Evolutionary conservation across 2,797 vertebrate genomes (phyloP).

Genomic region (Macropodus opercularis): DNA sequence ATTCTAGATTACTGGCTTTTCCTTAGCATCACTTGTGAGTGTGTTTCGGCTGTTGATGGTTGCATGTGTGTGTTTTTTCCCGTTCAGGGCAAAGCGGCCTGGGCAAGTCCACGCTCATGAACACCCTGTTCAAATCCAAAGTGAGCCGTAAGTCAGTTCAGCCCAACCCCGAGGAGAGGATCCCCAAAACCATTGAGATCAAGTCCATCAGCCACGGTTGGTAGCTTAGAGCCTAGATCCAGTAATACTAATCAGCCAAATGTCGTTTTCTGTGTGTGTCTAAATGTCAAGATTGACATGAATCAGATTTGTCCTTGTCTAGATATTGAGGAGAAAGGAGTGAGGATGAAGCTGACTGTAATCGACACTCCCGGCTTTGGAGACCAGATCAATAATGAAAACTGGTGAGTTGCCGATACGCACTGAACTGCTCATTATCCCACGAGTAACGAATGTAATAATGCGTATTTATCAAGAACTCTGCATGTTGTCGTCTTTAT

Average conservation of each 20-base stretch:
- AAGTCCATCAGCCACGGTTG: conserved; percentile 95
- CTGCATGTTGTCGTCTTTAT: neutral
- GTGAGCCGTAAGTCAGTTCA: conserved; percentile 94
- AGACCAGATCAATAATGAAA: conserved; percentile 98
- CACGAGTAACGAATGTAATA: neutral
- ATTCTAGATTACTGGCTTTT: conserved; percentile 9
- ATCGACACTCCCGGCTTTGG: conserved; percentile 97
- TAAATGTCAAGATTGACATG: neutral
- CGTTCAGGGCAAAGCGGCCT: conserved; percentile 93
- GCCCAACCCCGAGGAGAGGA: conserved; percentile 87
- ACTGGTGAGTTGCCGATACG: conserved; percentile 85
- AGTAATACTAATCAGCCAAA: neutral
- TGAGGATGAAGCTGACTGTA: conserved; percentile 96
- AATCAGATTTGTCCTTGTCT: conserved; percentile 20
- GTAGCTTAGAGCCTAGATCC: conserved; percentile 1
- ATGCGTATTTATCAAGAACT: neutral
- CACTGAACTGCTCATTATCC: too few relatives aligned
- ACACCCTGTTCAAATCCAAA: conserved; percentile 98
- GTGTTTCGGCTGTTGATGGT: conserved; percentile 8
- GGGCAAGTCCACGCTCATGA: conserved; percentile 97
- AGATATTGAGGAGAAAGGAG: conserved; percentile 98
- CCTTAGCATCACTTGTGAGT: neutral
- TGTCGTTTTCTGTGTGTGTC: neutral
- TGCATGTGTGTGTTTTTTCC: conserved; percentile 36
- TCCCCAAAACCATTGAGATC: conserved; percentile 97